A percentile compares a stretch with the other conserved stretches of the same genome.
These are phyloP conservation scores for Phalacrocorax brasilianus DNA, from an alignment of 2,113 vertebrate species.

Conservation along the genomic window DNA sequence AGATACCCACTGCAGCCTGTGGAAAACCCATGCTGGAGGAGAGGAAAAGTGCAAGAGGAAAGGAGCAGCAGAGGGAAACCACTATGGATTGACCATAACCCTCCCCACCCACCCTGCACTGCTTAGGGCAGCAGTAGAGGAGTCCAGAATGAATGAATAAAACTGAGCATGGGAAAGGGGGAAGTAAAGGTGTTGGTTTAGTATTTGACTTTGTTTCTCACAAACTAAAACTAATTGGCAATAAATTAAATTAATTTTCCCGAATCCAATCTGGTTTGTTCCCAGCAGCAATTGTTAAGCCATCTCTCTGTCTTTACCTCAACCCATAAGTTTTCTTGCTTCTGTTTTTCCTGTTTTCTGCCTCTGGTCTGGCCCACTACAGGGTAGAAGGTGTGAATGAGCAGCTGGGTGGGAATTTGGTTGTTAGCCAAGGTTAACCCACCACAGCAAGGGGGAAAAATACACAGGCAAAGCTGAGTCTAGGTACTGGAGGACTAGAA, in stretches of 20 bases:
- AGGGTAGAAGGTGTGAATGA: not conserved
- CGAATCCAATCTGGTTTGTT: not conserved
- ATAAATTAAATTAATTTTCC: not conserved
- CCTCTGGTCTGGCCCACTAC: not conserved
- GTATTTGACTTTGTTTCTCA: not conserved
- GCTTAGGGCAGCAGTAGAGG: not conserved
- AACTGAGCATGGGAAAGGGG: not conserved
- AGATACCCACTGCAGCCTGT: not conserved
- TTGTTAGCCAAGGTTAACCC: not conserved
- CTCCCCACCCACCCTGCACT: fast-evolving
- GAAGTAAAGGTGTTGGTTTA: not conserved
- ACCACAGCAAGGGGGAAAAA: not conserved
- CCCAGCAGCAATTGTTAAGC: not conserved
- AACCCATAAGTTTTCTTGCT: not conserved
- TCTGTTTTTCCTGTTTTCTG: not conserved
- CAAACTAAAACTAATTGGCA: not conserved
- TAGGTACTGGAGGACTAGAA: not conserved
- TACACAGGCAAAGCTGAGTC: not conserved
- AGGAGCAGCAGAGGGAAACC: not conserved
- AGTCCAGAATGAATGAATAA: not conserved
- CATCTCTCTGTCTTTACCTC: not conserved
- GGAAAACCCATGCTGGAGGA: not conserved
- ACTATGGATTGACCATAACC: not conserved
- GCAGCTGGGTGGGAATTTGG: not conserved
- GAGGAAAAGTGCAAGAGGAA: not conserved